These are phyloP conservation scores for Suillia variegata DNA, from an alignment of 2,888 invertebrate genomes.

Conservation along the genomic window DNA sequence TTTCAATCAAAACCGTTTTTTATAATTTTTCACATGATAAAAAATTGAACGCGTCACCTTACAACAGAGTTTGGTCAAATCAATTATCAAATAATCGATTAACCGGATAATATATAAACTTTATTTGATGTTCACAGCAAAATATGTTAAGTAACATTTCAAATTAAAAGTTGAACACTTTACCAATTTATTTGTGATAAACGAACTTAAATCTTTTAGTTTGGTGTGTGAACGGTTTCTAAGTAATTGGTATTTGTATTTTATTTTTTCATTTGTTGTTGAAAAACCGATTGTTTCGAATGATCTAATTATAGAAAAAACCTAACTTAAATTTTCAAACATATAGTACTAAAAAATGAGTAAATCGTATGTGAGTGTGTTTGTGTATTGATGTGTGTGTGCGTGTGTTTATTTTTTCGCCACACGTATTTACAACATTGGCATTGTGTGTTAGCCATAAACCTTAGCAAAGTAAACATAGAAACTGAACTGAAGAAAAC, in stretches of 20 bases:
- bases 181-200: no score
- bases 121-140: no score
- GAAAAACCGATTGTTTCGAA: no score
- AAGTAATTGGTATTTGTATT: no score
- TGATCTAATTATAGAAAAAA: no score
- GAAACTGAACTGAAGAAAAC: conserved; percentile 25
- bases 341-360: no score
- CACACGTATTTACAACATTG: conserved; percentile 43
- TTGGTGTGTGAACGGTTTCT: no score
- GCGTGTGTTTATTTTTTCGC: conserved; percentile 40
- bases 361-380: conserved; percentile 19
- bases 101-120: no score
- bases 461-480: conserved; percentile 31
- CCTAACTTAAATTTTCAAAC: conserved; percentile 4
- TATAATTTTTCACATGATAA: conserved; percentile 44
- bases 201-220: no score
- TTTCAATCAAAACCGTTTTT: conserved; percentile 47
- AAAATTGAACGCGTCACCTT: conserved; percentile 39
- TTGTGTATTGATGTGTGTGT: conserved; percentile 28
- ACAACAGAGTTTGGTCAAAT: conserved; percentile 41
- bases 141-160: no score
- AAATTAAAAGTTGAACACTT: no score
- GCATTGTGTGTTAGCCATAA: conserved; percentile 39
- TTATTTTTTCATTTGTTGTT: no score
- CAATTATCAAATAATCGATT: conserved; percentile 25